phyloP scores from a whole-genome alignment of 2,888 invertebrate genomes.

The Eristalis tenax region DNA sequence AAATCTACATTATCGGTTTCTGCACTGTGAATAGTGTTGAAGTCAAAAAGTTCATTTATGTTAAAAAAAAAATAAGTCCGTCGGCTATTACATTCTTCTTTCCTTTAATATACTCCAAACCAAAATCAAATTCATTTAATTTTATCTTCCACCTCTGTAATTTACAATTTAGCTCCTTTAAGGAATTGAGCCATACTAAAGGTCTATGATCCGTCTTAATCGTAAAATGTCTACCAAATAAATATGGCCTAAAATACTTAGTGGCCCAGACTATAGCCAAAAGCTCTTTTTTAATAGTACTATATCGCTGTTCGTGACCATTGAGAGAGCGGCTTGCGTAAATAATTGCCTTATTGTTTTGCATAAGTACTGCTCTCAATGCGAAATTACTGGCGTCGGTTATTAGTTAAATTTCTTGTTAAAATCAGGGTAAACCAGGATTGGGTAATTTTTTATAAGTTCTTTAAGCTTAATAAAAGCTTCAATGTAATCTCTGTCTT shows the following conservation, averaged over 20 bases:
- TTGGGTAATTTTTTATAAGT: too few relatives aligned
- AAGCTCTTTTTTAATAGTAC: conserved; percentile 6
- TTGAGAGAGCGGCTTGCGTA: not conserved
- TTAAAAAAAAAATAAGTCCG: too few relatives aligned
- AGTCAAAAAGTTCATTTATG: too few relatives aligned
- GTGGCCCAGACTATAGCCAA: conserved; percentile 73
- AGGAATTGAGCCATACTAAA: conserved; percentile 60
- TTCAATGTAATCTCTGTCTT: too few relatives aligned
- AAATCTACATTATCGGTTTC: too few relatives aligned
- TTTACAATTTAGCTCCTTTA: conserved; percentile 75
- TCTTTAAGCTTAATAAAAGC: too few relatives aligned
- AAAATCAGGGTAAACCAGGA: too few relatives aligned
- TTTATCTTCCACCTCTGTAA: too few relatives aligned
- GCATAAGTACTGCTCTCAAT: too few relatives aligned
- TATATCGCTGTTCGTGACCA: not conserved
- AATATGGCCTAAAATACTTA: conserved; percentile 72
- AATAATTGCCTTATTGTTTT: not conserved
- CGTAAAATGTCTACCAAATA: conserved; percentile 61
- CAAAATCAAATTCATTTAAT: conserved; percentile 1
- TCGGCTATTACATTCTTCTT: conserved; percentile 2
- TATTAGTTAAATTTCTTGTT: too few relatives aligned
- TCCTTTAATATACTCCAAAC: conserved; percentile 37
- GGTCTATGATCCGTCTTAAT: conserved; percentile 76
- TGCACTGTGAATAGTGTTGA: too few relatives aligned
- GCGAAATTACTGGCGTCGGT: too few relatives aligned